Base-by-base conservation (phyloP, 1,140 invertebrate genomes). In the Paracyclopina nana region DNA sequence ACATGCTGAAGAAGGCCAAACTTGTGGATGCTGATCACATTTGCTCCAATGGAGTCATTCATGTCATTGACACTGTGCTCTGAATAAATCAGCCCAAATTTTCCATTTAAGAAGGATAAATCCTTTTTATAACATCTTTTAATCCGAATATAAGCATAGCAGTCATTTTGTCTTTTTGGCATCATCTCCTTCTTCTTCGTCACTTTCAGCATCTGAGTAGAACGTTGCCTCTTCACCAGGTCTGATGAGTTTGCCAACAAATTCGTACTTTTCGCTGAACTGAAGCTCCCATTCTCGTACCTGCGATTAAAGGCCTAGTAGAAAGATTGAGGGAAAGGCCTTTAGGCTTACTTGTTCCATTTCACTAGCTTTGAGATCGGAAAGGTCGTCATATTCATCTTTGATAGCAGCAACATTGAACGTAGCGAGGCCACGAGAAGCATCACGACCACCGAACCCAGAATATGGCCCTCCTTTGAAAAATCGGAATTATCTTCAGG, bases 211-310 rank as follows among this genome's bases (percentile, higher is more conserved):
- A 59, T 94, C 87, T 6, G 86, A 86, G 66, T 95, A 95, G 60
- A 80, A 87, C 43, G 75, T 80, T 0, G 85, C 80, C 58, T 80
- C 73, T 60, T 96, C 88, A 11, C 87, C 88, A 6, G 84, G 85
- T 60, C 82, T 88, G 59, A 97, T 65, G 20, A 97, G 67, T 60
- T 78, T 78, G 12, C 92, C 92, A 40, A 96, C 82, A 56, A 82
- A 77, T 30, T 88, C 81, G 64, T 96, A 97, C 66, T 85, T 90
- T 70, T 96, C 87, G 75, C 79, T 81, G 63, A 96, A 92, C 63
- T 96, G 91, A 67, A 81, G 80, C 64, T 94, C 88, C 92, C 91
- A 97, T 68, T 97, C 91, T 27, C 54, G 54, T 20, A 59, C 54
- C n/a, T n/a, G n/a, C n/a, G n/a, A n/a, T n/a, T n/a, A n/a, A n/a